Evolutionary conservation across 2,113 vertebrate species (phyloP).

Genomic region (Prochilodus magdalenae): DNA sequence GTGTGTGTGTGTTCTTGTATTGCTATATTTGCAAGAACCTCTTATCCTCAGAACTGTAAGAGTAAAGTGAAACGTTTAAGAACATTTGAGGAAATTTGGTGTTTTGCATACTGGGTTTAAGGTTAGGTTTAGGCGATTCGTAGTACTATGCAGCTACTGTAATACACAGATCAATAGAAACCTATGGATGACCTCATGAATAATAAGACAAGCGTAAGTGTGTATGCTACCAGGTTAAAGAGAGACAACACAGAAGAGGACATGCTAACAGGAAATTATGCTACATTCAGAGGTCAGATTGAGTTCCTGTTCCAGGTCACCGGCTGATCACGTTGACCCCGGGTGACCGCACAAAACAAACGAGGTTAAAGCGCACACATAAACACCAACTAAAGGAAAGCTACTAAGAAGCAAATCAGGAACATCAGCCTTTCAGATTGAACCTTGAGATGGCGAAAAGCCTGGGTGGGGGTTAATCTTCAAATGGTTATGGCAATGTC

Average conservation of each 20-base stretch:
- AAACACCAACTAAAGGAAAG: background rate
- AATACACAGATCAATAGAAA: no score
- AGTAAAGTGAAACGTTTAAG: no score
- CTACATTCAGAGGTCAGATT: slow-evolving; percentile 24
- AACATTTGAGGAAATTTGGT: no score
- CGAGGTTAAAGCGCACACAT: background rate
- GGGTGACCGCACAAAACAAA: slow-evolving; percentile 28
- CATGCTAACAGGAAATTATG: slow-evolving; percentile 38
- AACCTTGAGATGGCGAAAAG: slow-evolving; percentile 40
- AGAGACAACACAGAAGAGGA: background rate
- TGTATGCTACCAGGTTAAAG: background rate
- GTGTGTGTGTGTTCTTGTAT: background rate
- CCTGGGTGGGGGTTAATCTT: slow-evolving; percentile 31
- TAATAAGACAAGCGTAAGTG: no score
- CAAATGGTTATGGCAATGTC: slow-evolving; percentile 34
- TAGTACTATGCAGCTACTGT: no score
- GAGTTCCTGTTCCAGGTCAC: slow-evolving; percentile 38
- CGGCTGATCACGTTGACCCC: slow-evolving; percentile 41
- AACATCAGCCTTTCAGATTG: background rate
- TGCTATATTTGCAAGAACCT: no score
- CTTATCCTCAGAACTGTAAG: no score
- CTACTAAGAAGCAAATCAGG: background rate
- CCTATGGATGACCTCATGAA: no score
- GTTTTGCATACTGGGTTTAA: no score
- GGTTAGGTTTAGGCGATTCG: no score